Percentiles rank a stretch among this genome's conserved stretches.
phyloP scores from a whole-genome alignment of 2,888 invertebrate species.

The Apamea monoglypha region DNA sequence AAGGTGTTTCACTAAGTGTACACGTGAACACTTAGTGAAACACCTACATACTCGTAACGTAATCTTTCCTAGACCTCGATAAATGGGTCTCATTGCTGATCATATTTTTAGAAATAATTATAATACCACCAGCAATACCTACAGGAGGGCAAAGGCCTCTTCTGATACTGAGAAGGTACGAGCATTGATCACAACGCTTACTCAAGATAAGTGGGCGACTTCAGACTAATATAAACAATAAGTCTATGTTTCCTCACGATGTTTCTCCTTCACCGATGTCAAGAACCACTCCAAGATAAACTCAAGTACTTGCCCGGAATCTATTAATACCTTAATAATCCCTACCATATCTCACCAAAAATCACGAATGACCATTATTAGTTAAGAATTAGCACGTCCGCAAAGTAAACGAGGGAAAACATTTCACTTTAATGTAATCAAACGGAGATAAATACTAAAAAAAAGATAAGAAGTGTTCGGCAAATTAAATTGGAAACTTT shows the following conservation, averaged over 20 bases:
- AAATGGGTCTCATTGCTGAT: background rate
- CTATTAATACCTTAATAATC: conserved; percentile 5
- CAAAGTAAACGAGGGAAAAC: conserved; percentile 69
- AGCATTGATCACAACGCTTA: background rate
- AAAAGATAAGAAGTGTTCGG: conserved; percentile 86
- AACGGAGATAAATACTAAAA: conserved; percentile 86
- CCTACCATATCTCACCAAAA: conserved; percentile 9
- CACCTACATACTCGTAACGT: background rate
- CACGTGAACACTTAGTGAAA: background rate
- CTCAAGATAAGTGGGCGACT: background rate
- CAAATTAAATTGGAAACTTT: conserved; percentile 89
- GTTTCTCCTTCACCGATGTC: background rate
- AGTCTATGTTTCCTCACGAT: background rate
- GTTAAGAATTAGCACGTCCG: conserved; percentile 66
- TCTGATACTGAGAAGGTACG: background rate
- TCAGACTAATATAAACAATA: background rate
- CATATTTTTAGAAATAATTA: background rate
- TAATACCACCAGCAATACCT: background rate
- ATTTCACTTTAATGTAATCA: conserved; percentile 86
- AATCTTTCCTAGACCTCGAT: background rate
- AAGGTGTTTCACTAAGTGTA: no score
- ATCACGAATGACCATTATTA: conserved; percentile 39
- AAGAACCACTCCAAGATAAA: background rate
- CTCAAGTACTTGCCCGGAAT: background rate
- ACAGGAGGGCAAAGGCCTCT: background rate